phyloP scores from a whole-genome alignment of 2,797 vertebrate species.

The Psittacula derbiana region DNA sequence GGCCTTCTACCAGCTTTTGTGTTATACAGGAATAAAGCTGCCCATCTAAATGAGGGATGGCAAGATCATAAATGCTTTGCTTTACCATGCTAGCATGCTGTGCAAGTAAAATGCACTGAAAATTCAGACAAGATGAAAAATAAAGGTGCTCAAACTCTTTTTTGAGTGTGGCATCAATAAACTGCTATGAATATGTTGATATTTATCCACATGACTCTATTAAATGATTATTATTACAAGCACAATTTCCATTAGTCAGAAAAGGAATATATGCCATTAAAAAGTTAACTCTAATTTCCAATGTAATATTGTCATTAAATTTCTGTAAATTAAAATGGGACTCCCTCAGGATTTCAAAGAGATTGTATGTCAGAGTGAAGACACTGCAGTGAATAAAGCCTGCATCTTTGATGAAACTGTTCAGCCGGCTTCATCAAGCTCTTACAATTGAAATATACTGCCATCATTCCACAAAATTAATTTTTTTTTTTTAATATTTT shows the following conservation, averaged over 20 bases:
- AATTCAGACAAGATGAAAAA: neutral
- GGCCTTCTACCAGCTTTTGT: too few relatives aligned
- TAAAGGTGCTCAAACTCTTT: neutral
- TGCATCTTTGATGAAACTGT: neutral
- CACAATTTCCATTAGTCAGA: neutral
- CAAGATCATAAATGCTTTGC: neutral
- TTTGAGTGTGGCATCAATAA: neutral
- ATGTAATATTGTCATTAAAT: constrained; percentile 45
- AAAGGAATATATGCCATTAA: neutral
- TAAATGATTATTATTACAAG: neutral
- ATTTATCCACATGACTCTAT: neutral
- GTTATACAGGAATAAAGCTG: neutral
- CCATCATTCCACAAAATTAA: neutral
- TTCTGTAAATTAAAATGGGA: constrained; percentile 48
- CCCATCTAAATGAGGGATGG: neutral
- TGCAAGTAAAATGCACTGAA: neutral
- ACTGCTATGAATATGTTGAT: neutral
- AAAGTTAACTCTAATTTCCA: constrained; percentile 44
- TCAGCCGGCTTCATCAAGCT: neutral
- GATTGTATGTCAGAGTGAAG: neutral
- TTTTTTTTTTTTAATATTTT: neutral
- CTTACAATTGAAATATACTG: neutral
- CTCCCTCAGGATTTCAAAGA: constrained; percentile 27
- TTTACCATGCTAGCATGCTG: fast-evolving
- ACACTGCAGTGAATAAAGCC: neutral